phyloP scores from a whole-genome alignment of 2,888 invertebrate genomes.

The Lysandra bellargus region DNA sequence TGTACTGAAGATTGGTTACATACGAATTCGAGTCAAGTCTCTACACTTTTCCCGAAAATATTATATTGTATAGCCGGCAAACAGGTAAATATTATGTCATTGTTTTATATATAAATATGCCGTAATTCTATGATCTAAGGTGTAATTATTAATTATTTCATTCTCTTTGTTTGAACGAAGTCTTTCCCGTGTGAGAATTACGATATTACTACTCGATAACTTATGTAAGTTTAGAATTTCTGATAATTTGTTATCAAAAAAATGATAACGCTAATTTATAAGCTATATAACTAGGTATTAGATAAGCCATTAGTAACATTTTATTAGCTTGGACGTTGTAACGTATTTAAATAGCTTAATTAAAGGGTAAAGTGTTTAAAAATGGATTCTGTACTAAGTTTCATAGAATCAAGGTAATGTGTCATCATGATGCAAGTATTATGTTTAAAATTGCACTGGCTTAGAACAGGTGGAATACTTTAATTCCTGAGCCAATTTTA shows the following conservation, averaged over 20 bases:
- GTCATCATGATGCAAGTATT: not conserved
- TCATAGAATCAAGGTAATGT: not conserved
- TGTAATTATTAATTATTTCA: not conserved
- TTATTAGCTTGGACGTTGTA: not conserved
- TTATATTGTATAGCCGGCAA: not conserved
- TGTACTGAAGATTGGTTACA: not conserved
- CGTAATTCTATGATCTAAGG: not conserved
- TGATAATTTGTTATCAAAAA: slow-evolving; percentile 1
- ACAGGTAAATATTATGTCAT: not conserved
- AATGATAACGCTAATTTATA: not conserved
- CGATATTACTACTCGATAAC: not conserved
- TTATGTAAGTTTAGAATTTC: slow-evolving; percentile 5
- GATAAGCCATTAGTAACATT: not conserved
- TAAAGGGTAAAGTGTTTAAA: slow-evolving; percentile 1
- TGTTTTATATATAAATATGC: not conserved
- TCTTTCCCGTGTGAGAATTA: not conserved
- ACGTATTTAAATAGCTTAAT: not conserved
- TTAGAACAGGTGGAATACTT: too few species aligned
- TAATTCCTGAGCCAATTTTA: too few species aligned
- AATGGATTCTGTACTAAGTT: not conserved
- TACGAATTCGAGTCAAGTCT: not conserved
- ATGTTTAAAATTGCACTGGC: too few species aligned
- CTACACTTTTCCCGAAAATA: not conserved
- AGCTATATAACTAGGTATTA: not conserved
- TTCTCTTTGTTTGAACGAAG: not conserved